phyloP scores from a whole-genome alignment of 2,797 vertebrate genomes.

The Oophaga sylvatica region DNA sequence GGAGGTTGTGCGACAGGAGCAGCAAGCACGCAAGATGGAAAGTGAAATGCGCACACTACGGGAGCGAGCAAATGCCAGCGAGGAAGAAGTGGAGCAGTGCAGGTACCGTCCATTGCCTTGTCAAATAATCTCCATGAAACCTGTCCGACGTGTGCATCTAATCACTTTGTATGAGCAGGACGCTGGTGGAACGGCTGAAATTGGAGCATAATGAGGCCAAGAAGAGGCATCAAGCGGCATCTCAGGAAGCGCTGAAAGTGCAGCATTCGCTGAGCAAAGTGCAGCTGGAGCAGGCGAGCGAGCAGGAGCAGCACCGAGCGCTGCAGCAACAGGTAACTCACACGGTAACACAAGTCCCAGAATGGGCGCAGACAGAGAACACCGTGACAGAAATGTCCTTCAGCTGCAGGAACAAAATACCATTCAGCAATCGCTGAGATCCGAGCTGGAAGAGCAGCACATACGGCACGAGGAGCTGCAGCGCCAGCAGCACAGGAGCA shows the following conservation, averaged over 20 bases:
- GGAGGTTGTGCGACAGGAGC: slow-evolving; percentile 64
- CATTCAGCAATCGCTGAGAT: slow-evolving; percentile 56
- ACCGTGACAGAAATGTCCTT: background rate
- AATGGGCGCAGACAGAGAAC: background rate
- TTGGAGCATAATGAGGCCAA: slow-evolving; percentile 66
- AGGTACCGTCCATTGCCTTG: slow-evolving; percentile 66
- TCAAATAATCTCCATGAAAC: background rate
- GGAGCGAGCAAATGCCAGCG: slow-evolving; percentile 40
- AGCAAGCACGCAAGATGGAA: slow-evolving; percentile 63
- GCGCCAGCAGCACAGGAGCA: slow-evolving; percentile 62
- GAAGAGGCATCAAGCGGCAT: slow-evolving; percentile 64
- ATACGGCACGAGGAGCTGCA: slow-evolving; percentile 64
- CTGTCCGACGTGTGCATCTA: background rate
- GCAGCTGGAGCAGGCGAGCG: slow-evolving; percentile 64
- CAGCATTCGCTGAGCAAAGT: slow-evolving; percentile 64
- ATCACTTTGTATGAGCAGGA: slow-evolving; percentile 64
- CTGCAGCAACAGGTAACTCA: slow-evolving; percentile 72
- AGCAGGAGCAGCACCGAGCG: slow-evolving; percentile 61
- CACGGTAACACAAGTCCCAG: background rate
- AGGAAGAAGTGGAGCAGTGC: slow-evolving; percentile 63
- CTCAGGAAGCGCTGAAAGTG: slow-evolving; percentile 68
- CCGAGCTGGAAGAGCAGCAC: slow-evolving; percentile 66
- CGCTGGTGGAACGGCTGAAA: slow-evolving; percentile 64
- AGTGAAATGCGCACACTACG: slow-evolving; percentile 63
- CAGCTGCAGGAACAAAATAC: slow-evolving; percentile 64